Conservation (phyloP, 2,888 invertebrate species). For the Diarsia brunnea region DNA sequence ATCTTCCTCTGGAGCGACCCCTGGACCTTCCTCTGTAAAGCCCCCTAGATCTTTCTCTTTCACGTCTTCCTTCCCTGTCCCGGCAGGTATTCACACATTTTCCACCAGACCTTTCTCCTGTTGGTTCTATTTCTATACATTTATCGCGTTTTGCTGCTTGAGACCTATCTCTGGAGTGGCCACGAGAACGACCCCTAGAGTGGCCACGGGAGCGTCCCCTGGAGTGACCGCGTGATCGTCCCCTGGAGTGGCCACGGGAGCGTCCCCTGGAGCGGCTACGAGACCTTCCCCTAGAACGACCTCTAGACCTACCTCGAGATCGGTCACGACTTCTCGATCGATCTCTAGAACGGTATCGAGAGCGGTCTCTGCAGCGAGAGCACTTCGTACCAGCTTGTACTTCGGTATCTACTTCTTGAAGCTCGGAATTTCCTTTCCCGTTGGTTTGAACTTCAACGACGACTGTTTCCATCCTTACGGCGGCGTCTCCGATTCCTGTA, state of each 20-base stretch:
- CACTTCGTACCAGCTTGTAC: conserved; percentile 8
- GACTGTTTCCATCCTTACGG: conserved; percentile 43
- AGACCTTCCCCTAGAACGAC: conserved; percentile 31
- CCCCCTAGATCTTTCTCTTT: conserved; percentile 35
- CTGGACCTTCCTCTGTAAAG: conserved; percentile 41
- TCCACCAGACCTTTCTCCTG: conserved; percentile 13
- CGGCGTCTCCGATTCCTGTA: conserved; percentile 34
- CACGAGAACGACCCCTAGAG: conserved; percentile 23
- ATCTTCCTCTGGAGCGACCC: conserved; percentile 28
- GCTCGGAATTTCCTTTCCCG: conserved; percentile 25
- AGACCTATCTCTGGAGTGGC: conserved; percentile 13
- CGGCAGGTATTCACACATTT: conserved; percentile 42
- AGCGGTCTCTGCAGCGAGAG: conserved; percentile 58
- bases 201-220: neutral
- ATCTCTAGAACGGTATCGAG: conserved; percentile 31
- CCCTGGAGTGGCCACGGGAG: conserved; percentile 21
- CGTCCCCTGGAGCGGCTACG: conserved; percentile 22
- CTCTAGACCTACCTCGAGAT: conserved; percentile 30
- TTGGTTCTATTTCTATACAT: conserved; percentile 37
- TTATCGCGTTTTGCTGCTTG: conserved; percentile 20
- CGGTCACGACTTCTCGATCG: conserved; percentile 22
- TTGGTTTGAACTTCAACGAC: conserved; percentile 26
- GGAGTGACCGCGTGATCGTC: conserved; percentile 5
- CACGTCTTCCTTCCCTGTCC: conserved; percentile 12
- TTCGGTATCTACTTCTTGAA: conserved; percentile 18